Base-by-base conservation (phyloP, 2,797 vertebrate genomes). In the Oreochromis grahami region DNA sequence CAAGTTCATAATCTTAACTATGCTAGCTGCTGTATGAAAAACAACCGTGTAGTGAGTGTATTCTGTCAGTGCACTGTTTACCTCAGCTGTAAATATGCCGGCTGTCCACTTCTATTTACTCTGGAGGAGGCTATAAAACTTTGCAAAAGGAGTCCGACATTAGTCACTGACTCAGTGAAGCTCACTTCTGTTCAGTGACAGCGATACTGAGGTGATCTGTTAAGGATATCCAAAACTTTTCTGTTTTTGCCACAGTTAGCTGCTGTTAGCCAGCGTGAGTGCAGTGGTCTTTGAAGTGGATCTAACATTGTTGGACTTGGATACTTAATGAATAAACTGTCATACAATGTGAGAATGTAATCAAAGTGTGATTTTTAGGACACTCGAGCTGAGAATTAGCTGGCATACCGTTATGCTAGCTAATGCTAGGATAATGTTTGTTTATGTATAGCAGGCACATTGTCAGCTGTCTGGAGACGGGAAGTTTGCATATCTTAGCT, bases 401-500 rank as follows among this genome's bases (percentile, higher is more conserved):
- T 60, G 6, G 56, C 17, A 34, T 34, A 60, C 2, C 3, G 2
- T 19, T 60, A 60, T 60, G 17, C 17, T n/a, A 60, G 17, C 56
- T 60, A 36, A 60, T 60, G 32, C 32, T 60, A 60, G 29, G 1
- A n/a, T 60, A 60, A 60, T 60, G 32, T 36, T 36, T 36, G 10
- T n/a, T 60, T 9, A 60, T 60, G 32, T 60, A 60, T 34, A 60
- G 56, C 17, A 34, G 56, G 29, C 9, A 60, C 29, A 34, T n/a
- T 60, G 56, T 60, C 17, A 60, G 56, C 17, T 34, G 56, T 0
- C 56, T 60, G 56, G 29, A 60, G 56, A 60, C 2, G 0, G 17
- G 29, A 60, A 34, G 56, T 60, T 60, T 34, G 56, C 56, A 60
- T 60, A 32, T 60, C 29, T 34, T 11, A 34, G 17, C 0, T 60